Evolutionary conservation across 2,797 vertebrate genomes (phyloP), one percentile per base, ranked within the genome.

Genomic region (Chromis chromis): DNA sequence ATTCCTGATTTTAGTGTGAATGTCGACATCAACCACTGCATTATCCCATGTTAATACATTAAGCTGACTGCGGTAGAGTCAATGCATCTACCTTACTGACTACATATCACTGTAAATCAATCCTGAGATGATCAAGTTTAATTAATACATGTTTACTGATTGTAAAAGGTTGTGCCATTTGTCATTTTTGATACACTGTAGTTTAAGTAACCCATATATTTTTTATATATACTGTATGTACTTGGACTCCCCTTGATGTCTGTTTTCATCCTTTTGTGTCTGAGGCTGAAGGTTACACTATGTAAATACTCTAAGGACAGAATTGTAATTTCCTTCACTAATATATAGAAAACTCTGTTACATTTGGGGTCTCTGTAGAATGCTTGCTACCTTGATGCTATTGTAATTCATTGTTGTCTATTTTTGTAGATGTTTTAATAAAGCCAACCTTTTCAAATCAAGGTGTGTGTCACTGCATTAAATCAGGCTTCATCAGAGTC

Each of bases 311-410:
- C 88, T 81, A 91, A 91, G 91, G 90, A 95, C 90, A 95, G 89
- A 96, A 94, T 94, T 94, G 94, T 96, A 93, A 92, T 96, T 95
- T 96, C 95, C 92, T 95, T 95, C 92, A 94, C 93, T 96, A 96
- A 96, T 96, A 96, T 96, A 95, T 96, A 92, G 89, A 95, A 83
- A 89, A 86, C 74, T 86, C 79, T 76, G 83, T 90, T 84, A 81
- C 77, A 86, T 89, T 89, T 84, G 81, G 84, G 92, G 88, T 91
- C 78, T 92, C 81, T 92, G 90, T 94, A 90, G 91, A 89, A 88
- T 19, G 92, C 93, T 94, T 91, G 92, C 91, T 93, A 86, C 84
- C 86, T 91, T 93, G 79, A 91, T 81, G 87, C 89, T 74, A 81
- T 91, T 88, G 86, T 89, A 86, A 91, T 91, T 90, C 78, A 79